Evolutionary conservation across 2,797 vertebrate species (phyloP).

Genomic region (Sebastes aleutianus): DNA sequence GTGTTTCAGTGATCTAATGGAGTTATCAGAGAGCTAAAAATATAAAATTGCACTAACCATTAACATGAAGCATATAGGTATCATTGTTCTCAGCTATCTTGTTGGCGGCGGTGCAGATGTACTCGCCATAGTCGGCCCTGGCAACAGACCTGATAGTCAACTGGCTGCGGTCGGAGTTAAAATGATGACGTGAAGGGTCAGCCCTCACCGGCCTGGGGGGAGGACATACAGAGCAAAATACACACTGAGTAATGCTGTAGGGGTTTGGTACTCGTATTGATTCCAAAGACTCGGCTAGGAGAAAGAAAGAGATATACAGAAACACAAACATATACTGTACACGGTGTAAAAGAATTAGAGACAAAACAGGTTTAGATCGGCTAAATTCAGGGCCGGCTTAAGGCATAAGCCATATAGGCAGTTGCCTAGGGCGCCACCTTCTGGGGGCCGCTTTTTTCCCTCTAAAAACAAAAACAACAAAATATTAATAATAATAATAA

Average conservation of each 20-base stretch:
- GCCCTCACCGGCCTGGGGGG: constrained; percentile 58
- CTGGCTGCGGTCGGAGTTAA: constrained; percentile 81
- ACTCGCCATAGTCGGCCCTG: constrained; percentile 74
- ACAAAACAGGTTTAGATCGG: background rate
- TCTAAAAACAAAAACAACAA: too few species aligned
- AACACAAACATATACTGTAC: too few species aligned
- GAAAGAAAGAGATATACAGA: background rate
- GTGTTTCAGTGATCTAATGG: background rate
- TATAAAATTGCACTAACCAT: constrained; percentile 63
- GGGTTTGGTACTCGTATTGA: background rate
- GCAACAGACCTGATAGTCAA: constrained; percentile 73
- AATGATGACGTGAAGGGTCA: constrained; percentile 69
- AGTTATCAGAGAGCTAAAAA: background rate
- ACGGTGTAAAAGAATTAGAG: too few species aligned
- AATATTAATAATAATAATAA: too few species aligned
- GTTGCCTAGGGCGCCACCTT: too few species aligned
- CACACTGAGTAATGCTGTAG: background rate
- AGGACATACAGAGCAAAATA: background rate
- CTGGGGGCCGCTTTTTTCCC: too few species aligned
- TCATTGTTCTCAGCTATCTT: constrained; percentile 71
- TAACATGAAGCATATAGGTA: constrained; percentile 71
- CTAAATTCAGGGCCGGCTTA: background rate
- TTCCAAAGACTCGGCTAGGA: background rate
- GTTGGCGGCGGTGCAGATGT: constrained; percentile 77
- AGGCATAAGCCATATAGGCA: too few species aligned